A percentile compares a stretch with the other conserved stretches of the same genome.
phyloP scores from a whole-genome alignment of 2,888 invertebrate genomes.

The Pyrochroa serraticornis region DNA sequence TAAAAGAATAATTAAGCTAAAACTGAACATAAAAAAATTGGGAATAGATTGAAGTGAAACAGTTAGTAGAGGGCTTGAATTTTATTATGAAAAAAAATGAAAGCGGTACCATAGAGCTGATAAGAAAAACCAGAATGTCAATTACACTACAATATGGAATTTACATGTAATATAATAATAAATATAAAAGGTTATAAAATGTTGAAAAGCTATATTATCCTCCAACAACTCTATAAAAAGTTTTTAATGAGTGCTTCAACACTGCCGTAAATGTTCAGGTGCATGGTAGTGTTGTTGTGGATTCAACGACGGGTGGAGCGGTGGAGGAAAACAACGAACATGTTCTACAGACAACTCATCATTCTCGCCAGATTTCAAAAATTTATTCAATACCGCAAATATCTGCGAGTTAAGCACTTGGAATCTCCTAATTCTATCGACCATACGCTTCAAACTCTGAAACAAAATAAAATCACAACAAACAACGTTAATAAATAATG shows the following conservation, averaged over 20 bases:
- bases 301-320: conserved; percentile 77
- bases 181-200: conserved; percentile 35
- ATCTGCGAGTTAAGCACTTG: conserved; percentile 99
- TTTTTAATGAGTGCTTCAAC: conserved; percentile 29
- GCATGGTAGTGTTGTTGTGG: conserved; percentile 64
- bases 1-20: no score
- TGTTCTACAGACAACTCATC: conserved; percentile 91
- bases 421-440: conserved; percentile 95
- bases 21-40: no score
- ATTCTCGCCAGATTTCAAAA: conserved; percentile 83
- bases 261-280: conserved; percentile 63
- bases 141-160: conserved; percentile 1
- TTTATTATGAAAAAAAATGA: conserved; percentile 26
- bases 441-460: conserved; percentile 94
- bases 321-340: conserved; percentile 96
- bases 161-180: conserved; percentile 10
- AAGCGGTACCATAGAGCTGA: conserved; percentile 24
- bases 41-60: no score
- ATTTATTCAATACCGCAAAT: conserved; percentile 93
- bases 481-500: background rate
- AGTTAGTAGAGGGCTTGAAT: background rate
- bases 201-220: conserved; percentile 28
- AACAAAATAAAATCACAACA: conserved; percentile 37
- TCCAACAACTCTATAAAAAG: conserved; percentile 34
- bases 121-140: conserved; percentile 15